Base-by-base conservation (phyloP, 2,113 vertebrate genomes). In the Cromileptes altivelis region DNA sequence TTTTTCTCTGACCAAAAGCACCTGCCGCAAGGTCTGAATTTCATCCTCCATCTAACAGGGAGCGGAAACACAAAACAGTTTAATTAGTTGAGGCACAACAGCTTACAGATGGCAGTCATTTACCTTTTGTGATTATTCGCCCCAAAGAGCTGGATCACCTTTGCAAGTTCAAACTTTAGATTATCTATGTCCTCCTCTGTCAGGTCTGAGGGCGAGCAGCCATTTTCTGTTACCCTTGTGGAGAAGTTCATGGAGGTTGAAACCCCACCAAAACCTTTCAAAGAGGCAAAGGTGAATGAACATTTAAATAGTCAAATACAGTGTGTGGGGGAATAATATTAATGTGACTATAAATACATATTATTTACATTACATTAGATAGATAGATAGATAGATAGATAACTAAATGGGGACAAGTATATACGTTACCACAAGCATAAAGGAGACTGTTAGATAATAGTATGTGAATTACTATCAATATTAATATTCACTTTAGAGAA, bases 11-110 rank as follows among this genome's bases (percentile, higher is more conserved):
- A 97, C 96, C n/a, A 96, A 86, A 80, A 99, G 95, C 9, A 99
- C 97, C 91, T 99, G 97, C n/a, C 96, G 95, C 81, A 99, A 91
- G 0, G 97, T 98, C 53, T 96, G 93, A 55, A 99, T 99, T 75
- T 99, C 98, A 81, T 99, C 98, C 85, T 99, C 98, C 18, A 98
- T 96, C 98, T 99, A 65, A 2, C 21, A 62, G 33, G 9, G 0
- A 37, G 14, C 27, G 37, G 11, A 73, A 56, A 25, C 2, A 64
- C 4, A 15, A 37, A 21, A 11, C 3, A 25, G 4, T 33, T 27
- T 1, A 23, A 33, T 64, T 11, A 77, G 21, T 18, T 15, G 4
- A 61, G 47, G 27, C 18, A 27, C 13, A 45, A 7, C 10, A 21
- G 1, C 7, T 2, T 56, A 4, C 4, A 45, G 37, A 14, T 30